Evolutionary conservation across 1,140 invertebrate genomes (phyloP).

Genomic region (Helicoverpa zea): DNA sequence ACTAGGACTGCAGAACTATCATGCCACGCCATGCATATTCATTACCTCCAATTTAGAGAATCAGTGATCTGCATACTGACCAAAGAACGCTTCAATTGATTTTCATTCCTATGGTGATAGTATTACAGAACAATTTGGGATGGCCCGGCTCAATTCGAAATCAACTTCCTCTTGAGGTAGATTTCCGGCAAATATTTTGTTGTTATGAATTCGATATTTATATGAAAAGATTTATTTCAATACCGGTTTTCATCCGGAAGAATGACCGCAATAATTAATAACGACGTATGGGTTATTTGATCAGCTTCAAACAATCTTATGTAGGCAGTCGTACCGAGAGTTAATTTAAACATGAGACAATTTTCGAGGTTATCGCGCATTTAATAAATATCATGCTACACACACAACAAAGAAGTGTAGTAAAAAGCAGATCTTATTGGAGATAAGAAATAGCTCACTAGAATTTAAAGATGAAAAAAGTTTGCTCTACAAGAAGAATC

Average conservation of each 20-base stretch:
- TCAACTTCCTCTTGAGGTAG: slow-evolving; percentile 15
- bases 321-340: too few relatives aligned
- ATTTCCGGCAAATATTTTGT: slow-evolving; percentile 29
- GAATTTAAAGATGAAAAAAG: too few relatives aligned
- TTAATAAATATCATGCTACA: too few relatives aligned
- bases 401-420: too few relatives aligned
- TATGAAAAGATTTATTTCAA: not conserved
- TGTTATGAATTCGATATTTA: not conserved
- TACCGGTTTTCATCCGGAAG: not conserved
- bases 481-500: not conserved
- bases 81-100: not conserved
- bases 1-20: slow-evolving; percentile 10
- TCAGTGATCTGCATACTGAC: slow-evolving; percentile 31
- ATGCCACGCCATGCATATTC: slow-evolving; percentile 19
- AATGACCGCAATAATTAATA: slow-evolving; percentile 4
- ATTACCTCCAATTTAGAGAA: slow-evolving; percentile 12
- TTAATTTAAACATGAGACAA: too few relatives aligned
- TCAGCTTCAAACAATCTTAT: too few relatives aligned
- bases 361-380: too few relatives aligned
- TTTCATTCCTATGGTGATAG: not conserved
- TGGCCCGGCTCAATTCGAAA: not conserved
- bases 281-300: too few relatives aligned
- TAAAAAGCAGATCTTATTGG: too few relatives aligned
- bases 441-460: too few relatives aligned
- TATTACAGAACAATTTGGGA: slow-evolving; percentile 5